Evolutionary conservation across 1,140 invertebrate genomes (phyloP), one percentile per base, ranked within the genome.

Genomic region (Trichonephila clavipes): DNA sequence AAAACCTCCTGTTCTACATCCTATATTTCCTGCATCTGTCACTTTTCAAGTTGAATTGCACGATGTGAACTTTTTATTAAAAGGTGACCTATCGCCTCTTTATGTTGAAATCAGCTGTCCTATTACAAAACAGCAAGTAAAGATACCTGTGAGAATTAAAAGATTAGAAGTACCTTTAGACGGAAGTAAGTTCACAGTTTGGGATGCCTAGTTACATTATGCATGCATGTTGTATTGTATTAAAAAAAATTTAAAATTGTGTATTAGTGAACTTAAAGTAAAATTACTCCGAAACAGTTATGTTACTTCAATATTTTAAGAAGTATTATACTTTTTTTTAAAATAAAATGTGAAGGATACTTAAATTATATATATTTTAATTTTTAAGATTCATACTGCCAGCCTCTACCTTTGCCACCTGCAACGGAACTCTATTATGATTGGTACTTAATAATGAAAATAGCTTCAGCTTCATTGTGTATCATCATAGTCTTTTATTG

Each of bases 101-200:
- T 64, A 94, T 62, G 40, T 94, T 61, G 93, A 94, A 58, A 94
- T 94, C 44, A 90, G 62, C 58, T 94, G 93, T 21, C 88, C 93
- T n/a, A 18, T 90, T 24, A 94, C 93, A 14, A 94, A 94, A 40
- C 93, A 94, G 40, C 88, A 69, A 40, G 93, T 94, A 21, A 83
- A 86, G 59, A 10, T 94, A 12, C 93, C 93, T 61, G 64, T 94
- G 4, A 90, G 61, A 86, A n/a, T 94, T 0, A 94, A 90, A 69
- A 86, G 64, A 64, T 16, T 93, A 4, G 87, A 88, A n/a, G 16
- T 83, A 21, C 28, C 81, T n/a, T 16, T 90, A 40, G 93, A 94
- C 72, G 85, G 77, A 40, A 66, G 92, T 94, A 89, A 83, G 86
- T 89, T 72, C 21, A 61, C 7, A 10, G 7, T 12, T 0, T 0